Conservation (phyloP, 2,113 vertebrate genomes). For the Urocitellus parryii region DNA sequence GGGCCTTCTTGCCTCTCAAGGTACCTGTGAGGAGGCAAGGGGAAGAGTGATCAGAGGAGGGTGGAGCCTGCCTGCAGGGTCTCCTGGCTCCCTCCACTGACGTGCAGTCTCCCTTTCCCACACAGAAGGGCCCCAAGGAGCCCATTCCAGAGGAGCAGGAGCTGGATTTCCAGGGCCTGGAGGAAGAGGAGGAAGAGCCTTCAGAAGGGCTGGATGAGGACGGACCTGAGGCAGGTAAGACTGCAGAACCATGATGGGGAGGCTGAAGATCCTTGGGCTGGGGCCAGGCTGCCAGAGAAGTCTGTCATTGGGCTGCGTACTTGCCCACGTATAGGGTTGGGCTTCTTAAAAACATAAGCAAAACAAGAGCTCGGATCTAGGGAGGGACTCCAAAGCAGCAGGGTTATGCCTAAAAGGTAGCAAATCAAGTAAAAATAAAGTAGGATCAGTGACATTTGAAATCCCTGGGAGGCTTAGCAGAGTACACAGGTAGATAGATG, state of each 20-base stretch:
- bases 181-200: constrained; percentile 89
- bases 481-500: rapidly evolving
- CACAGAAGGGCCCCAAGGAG: constrained; percentile 92
- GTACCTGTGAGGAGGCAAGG: constrained; percentile 72
- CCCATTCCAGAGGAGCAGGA: constrained; percentile 92
- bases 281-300: neutral
- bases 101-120: neutral
- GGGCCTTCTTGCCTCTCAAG: constrained; percentile 94
- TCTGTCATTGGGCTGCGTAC: neutral
- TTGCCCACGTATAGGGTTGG: neutral
- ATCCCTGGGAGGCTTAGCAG: neutral
- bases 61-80: rapidly evolving
- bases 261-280: neutral
- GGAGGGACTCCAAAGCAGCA: neutral
- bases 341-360: neutral
- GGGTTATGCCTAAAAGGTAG: neutral
- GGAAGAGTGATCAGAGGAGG: neutral
- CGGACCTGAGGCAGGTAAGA: constrained; percentile 58
- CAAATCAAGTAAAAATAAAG: neutral
- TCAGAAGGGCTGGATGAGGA: constrained; percentile 71
- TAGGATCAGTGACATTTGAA: neutral
- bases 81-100: neutral
- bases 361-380: neutral
- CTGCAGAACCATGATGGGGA: neutral
- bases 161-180: constrained; percentile 93